Base-by-base conservation (phyloP, 2,888 invertebrate species). In the Neoscelio sp. region DNA sequence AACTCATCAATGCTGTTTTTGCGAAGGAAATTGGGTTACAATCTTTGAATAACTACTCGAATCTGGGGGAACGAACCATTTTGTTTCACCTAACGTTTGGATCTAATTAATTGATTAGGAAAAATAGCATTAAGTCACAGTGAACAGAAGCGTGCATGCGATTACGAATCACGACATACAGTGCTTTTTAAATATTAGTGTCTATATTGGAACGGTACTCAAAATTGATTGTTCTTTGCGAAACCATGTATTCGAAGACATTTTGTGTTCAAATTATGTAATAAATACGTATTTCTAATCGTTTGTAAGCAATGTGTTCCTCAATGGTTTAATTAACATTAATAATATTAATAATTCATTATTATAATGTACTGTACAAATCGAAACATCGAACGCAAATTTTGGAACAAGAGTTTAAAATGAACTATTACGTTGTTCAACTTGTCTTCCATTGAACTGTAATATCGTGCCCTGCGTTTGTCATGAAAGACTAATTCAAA, bases 371-470 rank as follows among this genome's bases (percentile, higher is more conserved):
- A n/a, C 13, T 46, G 46, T 46, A 46, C 23, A 46, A 46, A 46
- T 20, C 18, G 4, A 44, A 18, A 44, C 44, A 44, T 44, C 30
- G 28, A 28, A 50, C 8, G 38, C 13, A 28, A 10, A 44, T 33
- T 28, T 20, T 44, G 13, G 8, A 20, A 15, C 20, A 44, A 40
- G 12, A 5, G 2, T 26, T 42, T 42, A 26, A 18, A 52, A 18
- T 2, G 18, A 46, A 30, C 2, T 46, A 12, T 20, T 46, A 18
- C 4, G 17, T 60, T 60, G 28, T 46, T 62, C 62, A 48, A 33
- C 42, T 48, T 35, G 64, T 64, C 64, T 64, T 64, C 64, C 64
- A 64, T 35, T 35, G 6, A 33, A 33, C 62, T 18, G 18, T 48
- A 13, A 23, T 15, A 48, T 62, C 48, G 26, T 48, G 17, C 35